Conservation (phyloP, 2,797 vertebrate genomes). For the Sebastolobus alascanus region DNA sequence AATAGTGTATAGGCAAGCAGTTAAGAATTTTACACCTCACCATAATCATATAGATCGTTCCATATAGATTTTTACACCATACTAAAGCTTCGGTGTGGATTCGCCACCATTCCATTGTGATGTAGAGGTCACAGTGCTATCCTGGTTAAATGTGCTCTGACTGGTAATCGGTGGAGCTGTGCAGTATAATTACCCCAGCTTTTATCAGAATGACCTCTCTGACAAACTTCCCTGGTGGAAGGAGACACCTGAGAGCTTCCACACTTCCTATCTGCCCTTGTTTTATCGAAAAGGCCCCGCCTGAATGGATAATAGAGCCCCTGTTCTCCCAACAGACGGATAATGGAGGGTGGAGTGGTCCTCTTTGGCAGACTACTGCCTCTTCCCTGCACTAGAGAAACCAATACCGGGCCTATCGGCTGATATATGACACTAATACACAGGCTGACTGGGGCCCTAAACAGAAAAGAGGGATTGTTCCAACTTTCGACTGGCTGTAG, state of each 20-base stretch:
- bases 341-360: constrained; percentile 85
- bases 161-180: constrained; percentile 73
- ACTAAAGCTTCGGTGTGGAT: constrained; percentile 25
- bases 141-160: constrained; percentile 75
- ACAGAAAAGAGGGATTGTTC: constrained; percentile 95
- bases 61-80: constrained; percentile 13
- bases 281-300: constrained; percentile 76
- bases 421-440: constrained; percentile 95
- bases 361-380: constrained; percentile 84
- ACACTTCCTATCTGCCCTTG: constrained; percentile 81
- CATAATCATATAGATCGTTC: constrained; percentile 4
- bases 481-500: constrained; percentile 93
- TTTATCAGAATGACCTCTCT: constrained; percentile 80
- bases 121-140: constrained; percentile 62
- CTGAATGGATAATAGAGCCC: constrained; percentile 84
- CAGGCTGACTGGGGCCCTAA: constrained; percentile 90
- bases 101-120: constrained; percentile 37
- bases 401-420: constrained; percentile 87
- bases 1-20: neutral
- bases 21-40: neutral
- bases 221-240: constrained; percentile 77
- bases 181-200: constrained; percentile 76
- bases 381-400: constrained; percentile 86
- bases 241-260: constrained; percentile 81
- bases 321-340: constrained; percentile 83